Evolutionary conservation across 2,888 invertebrate species (phyloP).

Genomic region (Euproctis similis): DNA sequence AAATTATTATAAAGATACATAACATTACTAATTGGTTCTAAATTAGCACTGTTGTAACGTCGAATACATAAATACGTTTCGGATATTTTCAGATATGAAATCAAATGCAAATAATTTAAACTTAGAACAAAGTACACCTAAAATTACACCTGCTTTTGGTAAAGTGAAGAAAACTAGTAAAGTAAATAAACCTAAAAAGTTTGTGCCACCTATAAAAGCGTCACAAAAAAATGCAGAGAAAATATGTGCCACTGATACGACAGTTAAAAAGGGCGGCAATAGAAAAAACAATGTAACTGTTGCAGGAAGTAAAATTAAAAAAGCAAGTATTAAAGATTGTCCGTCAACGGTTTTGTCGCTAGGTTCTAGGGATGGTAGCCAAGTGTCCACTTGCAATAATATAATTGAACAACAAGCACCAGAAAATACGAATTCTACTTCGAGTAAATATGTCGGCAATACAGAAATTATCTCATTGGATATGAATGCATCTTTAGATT

Average conservation of each 20-base stretch:
- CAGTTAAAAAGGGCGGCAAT: too few species aligned
- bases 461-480: too few species aligned
- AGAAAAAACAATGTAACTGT: too few species aligned
- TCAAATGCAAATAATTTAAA: not conserved
- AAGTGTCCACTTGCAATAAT: not conserved
- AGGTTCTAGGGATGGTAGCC: not conserved
- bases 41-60: too few species aligned
- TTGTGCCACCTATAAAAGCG: slow-evolving; percentile 35
- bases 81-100: slow-evolving; percentile 3
- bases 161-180: slow-evolving; percentile 21
- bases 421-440: too few species aligned
- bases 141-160: slow-evolving; percentile 33
- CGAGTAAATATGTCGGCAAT: too few species aligned
- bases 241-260: not conserved
- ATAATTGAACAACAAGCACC: not conserved
- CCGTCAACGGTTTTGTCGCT: too few species aligned
- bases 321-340: too few species aligned
- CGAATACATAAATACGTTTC: too few species aligned
- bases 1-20: too few species aligned
- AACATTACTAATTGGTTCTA: too few species aligned
- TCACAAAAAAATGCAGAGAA: not conserved
- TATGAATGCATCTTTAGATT: not conserved
- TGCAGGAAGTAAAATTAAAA: too few species aligned
- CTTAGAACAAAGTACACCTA: slow-evolving; percentile 4
- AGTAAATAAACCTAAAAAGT: slow-evolving; percentile 33